Evolutionary conservation across 1,140 invertebrate genomes (phyloP), one percentile per base, ranked within the genome.

Genomic region (Lepidurus couesii): DNA sequence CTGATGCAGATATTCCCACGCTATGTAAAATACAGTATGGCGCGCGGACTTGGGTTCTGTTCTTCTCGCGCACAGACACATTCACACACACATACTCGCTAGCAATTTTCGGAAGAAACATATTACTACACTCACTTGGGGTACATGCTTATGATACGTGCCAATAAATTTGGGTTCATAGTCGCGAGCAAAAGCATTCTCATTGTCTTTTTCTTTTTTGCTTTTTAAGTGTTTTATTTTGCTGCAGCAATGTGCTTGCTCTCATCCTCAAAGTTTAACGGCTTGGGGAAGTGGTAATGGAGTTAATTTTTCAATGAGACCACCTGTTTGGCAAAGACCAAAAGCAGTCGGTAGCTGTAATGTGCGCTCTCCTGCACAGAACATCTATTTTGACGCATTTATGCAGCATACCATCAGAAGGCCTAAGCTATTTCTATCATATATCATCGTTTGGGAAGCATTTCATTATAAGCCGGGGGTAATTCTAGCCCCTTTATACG

Each of bases 1-100:
- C 53, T 65, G 53, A 65, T 65, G 53, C 53, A 65, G 53, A 65
- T 65, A 21, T 65, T 65, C 53, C 53, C 53, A 65, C 53, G 53
- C 53, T 65, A 65, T n/a, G n/a, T 65, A 65, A 21, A 65, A 21
- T 21, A 65, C 16, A 13, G 45, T 10, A 47, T 34, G 45, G 10
- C 53, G 8, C 16, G n/a, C 16, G 53, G 53, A 65, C 53, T 65
- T 65, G 53, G 53, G 16, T 65, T 21, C 21, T 16, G 53, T 21
- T 65, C 47, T 65, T 13, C 45, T 47, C 45, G 10, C 45, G 45
- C 45, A 16, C 53, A 34, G 34, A 34, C 21, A 65, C 53, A n/a
- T 21, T 16, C 21, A 13, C 13, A 65, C 45, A 47, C 16, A 7
- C 5, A 47, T 21, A 65, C 53, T n/a, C 53, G 53, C 13, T 65